A percentile compares a stretch with the other conserved stretches of the same genome.
Conservation (phyloP, 2,888 invertebrate species). For the Rhagophthalmus giganteus region DNA sequence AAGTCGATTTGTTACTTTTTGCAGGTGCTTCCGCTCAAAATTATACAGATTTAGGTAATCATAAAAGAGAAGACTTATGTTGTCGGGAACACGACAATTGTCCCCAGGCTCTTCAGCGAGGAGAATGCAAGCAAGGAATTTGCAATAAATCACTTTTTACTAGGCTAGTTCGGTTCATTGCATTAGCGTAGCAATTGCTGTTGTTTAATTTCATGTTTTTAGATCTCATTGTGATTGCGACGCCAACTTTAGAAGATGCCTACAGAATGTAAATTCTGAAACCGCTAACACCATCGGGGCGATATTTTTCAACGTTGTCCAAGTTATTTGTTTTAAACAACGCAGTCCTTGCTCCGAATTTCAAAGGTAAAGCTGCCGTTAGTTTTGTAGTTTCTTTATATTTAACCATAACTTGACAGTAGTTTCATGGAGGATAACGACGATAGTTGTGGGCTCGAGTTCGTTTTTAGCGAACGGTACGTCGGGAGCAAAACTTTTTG, state of each 20-base stretch:
- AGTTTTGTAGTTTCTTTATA: conserved; percentile 20
- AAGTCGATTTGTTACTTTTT: too few relatives aligned
- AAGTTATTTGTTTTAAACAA: conserved; percentile 72
- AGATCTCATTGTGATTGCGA: conserved; percentile 78
- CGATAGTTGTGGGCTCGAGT: conserved; percentile 15
- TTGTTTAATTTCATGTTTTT: too few relatives aligned
- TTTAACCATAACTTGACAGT: conserved; percentile 1
- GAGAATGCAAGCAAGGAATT: conserved; percentile 65
- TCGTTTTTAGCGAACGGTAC: conserved; percentile 17
- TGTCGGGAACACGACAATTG: conserved; percentile 77
- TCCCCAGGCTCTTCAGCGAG: conserved; percentile 62
- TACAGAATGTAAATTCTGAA: conserved; percentile 67
- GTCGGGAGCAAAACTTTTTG: conserved; percentile 16
- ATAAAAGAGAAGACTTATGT: conserved; percentile 68
- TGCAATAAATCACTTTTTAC: conserved; percentile 72
- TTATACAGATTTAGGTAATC: conserved; percentile 67
- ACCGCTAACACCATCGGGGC: conserved; percentile 74
- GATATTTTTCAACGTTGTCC: conserved; percentile 74
- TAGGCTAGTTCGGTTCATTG: conserved; percentile 48
- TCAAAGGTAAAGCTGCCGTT: conserved; percentile 61
- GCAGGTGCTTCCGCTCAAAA: conserved; percentile 63
- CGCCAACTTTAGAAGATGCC: conserved; percentile 68
- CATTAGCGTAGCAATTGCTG: too few relatives aligned
- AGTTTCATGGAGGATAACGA: neutral
- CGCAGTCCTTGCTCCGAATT: conserved; percentile 65